Evolutionary conservation across 1,140 invertebrate genomes (phyloP).

Genomic region (Ylistrum balloti): DNA sequence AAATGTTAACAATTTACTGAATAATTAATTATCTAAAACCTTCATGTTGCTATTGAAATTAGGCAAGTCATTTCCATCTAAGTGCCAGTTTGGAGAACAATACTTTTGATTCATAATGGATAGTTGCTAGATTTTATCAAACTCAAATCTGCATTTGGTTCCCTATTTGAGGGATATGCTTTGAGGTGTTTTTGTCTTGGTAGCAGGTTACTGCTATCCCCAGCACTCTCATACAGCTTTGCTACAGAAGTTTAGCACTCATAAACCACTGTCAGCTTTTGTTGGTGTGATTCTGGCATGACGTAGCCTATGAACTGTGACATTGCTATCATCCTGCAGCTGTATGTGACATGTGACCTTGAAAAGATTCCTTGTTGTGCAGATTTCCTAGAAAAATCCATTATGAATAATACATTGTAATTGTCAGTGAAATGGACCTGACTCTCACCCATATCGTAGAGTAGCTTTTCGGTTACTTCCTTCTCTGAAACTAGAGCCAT

Average conservation of each 20-base stretch:
- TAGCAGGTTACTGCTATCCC: background rate
- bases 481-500: too few relatives aligned
- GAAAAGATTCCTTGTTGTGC: background rate
- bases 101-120: background rate
- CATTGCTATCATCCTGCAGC: background rate
- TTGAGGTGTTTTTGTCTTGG: background rate
- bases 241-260: background rate
- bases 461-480: too few relatives aligned
- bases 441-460: too few relatives aligned
- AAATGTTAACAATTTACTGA: background rate
- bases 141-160: background rate
- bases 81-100: background rate
- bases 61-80: background rate
- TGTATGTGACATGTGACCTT: slow-evolving; percentile 6
- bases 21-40: background rate
- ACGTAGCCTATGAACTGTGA: background rate
- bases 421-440: background rate
- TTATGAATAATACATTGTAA: background rate
- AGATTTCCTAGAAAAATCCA: background rate
- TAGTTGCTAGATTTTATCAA: background rate
- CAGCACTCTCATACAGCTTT: background rate
- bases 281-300: background rate
- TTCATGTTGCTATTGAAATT: background rate
- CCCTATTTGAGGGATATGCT: background rate
- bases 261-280: background rate